Percentiles rank a stretch among this genome's conserved stretches.
Conservation (phyloP, 2,888 invertebrate genomes). For the Mythimna impura region DNA sequence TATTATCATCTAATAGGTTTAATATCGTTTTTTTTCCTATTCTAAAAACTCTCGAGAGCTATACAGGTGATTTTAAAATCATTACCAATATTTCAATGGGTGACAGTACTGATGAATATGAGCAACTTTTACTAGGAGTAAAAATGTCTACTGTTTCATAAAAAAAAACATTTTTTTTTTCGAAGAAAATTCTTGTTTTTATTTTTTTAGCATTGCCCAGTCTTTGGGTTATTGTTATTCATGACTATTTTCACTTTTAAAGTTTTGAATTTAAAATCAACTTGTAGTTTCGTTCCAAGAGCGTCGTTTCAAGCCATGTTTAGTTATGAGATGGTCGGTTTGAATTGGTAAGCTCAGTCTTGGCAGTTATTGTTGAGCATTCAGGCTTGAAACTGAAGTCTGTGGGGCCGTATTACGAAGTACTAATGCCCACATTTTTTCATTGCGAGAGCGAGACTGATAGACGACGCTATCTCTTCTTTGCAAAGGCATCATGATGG, state of each 20-base stretch:
- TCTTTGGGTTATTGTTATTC: too few species aligned
- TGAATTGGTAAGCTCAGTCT: slow-evolving; percentile 21
- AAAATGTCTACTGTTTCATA: not conserved
- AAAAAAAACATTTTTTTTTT: not conserved
- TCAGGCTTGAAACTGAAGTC: slow-evolving; percentile 19
- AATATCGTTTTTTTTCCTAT: slow-evolving; percentile 8
- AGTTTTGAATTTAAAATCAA: slow-evolving; percentile 1
- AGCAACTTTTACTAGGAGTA: not conserved
- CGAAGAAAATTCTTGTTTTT: not conserved
- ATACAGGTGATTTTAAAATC: slow-evolving; percentile 4
- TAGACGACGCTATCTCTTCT: not conserved
- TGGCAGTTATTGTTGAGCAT: slow-evolving; percentile 26
- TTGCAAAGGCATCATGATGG: not conserved
- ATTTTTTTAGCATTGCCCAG: not conserved
- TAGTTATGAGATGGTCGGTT: slow-evolving; percentile 11
- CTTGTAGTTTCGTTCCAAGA: not conserved
- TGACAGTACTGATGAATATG: not conserved
- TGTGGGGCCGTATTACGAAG: not conserved
- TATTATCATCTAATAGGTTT: slow-evolving; percentile 6
- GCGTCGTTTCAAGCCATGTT: slow-evolving; percentile 13
- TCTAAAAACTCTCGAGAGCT: slow-evolving; percentile 4
- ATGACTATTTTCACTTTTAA: not conserved
- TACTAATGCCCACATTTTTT: not conserved
- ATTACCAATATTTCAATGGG: not conserved
- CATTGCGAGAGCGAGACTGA: not conserved